Base-by-base conservation (phyloP, 2,888 invertebrate species). In the Leptinotarsa haldemani region DNA sequence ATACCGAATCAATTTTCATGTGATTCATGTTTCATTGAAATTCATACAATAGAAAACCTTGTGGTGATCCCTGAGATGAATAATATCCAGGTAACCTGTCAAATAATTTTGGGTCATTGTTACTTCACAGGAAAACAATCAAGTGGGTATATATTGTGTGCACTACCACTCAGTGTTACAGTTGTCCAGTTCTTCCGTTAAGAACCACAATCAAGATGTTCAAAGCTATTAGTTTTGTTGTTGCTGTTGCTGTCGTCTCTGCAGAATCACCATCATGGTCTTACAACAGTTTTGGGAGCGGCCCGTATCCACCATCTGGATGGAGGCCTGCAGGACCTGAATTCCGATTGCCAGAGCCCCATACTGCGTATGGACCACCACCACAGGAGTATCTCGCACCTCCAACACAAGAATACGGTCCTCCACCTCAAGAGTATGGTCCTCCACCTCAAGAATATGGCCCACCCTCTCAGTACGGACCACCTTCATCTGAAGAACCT, bases 291-390 rank as follows among this genome's bases (percentile, higher is more conserved):
- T 56, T 18, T 16, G 77, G 70, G 46, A 25, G 63, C 13, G 85
- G 83, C 5, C 86, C 87, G 12, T 88, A 88, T 70, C 71, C 79
- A 25, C 74, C 87, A 5, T 84, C 87, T 2, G 85, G 84, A 53
- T 88, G 85, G 85, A 86, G 77, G 74, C 88, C 88, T 4, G 80
- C 84, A 2, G 87, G 87, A 9, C 85, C 85, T 40, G 80, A 84
- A 9, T 88, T 88, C 68, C 80, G 84, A 52, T 82, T 87, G 12
- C 87, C 87, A 13, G 80, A 58, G 25, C 63, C 73, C 81, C 71
- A 82, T 80, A 46, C 80, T 75, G 46, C 53, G 70, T 79, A 71
- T 53, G 50, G 65, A 18, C 61, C 73, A 25, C 56, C 56, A 74
- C 77, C 0, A 84, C 84, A 56, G 16, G 68, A 56, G 22, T 68